Conservation (phyloP, 2,113 vertebrate species). For the Atrichornis clamosus region DNA sequence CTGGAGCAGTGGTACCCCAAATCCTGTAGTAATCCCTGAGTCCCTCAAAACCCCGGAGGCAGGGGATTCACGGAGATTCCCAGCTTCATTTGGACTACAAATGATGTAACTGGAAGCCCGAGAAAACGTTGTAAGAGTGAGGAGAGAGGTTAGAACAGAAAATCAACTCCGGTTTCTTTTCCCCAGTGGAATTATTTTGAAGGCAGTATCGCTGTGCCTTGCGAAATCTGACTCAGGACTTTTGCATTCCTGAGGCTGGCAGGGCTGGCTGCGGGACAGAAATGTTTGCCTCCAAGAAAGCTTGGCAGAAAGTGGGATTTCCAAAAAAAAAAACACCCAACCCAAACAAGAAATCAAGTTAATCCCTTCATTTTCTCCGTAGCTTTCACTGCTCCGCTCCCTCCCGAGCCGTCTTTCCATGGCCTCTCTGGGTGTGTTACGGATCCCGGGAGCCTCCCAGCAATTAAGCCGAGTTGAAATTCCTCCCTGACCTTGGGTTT, state of each 20-base stretch:
- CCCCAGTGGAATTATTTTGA: background rate
- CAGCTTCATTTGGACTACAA: background rate
- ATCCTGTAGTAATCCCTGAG: accelerated
- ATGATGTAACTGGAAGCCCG: background rate
- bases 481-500: conserved; percentile 31
- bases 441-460: background rate
- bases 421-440: background rate
- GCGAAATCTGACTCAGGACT: conserved; percentile 27
- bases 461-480: background rate
- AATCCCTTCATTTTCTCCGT: background rate
- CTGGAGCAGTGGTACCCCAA: background rate
- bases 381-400: background rate
- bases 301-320: background rate
- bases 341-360: background rate
- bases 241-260: conserved; percentile 24
- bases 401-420: background rate
- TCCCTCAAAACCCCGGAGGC: background rate
- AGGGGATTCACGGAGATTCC: accelerated
- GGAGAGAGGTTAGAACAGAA: background rate
- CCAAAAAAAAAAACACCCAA: background rate
- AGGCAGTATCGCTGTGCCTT: background rate
- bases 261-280: background rate
- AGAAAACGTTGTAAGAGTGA: background rate
- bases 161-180: background rate
- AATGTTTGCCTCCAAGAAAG: conserved; percentile 12